Base-by-base conservation (phyloP, 2,888 invertebrate species). In the Ormyrus rosae region DNA sequence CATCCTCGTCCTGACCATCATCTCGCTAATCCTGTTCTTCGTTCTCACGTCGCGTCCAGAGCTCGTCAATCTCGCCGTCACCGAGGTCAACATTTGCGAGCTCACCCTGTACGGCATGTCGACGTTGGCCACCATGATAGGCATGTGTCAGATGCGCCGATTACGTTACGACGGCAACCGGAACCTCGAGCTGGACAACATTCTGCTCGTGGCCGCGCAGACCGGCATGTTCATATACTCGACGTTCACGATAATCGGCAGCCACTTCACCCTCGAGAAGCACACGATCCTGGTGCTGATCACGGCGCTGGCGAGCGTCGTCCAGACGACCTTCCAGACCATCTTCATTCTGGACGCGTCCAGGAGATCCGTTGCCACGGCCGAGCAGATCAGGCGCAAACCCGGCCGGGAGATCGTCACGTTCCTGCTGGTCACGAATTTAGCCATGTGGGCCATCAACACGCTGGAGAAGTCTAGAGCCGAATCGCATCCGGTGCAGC, bases 361-460 rank as follows among this genome's bases (percentile, higher is more conserved):
- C 84, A 94, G 97, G 84, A 93, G 98, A 78, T 94, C 95, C 53
- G 96, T 96, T 0, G 94, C 95, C 63, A 96, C 95, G 5, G 93
- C 95, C 0, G 95, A 96, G 81, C 97, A 97, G 90, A 94, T 96
- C 76, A 92, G 95, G 70, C 94, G 95, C 86, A 98, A 98, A 88
- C 98, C 98, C 0, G 98, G 98, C 8, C 92, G 98, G 10, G 97
- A 98, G 91, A 96, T 98, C 81, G 96, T 98, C 3, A 98, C 98
- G 0, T 98, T 98, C 88, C 93, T 98, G 76, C 91, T 97, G 82
- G 96, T 97, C 45, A 96, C 96, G 0, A 98, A 98, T 91, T 91
- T 98, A 86, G 97, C 97, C 34, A 96, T 97, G 96, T 97, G 97
- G 97, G 96, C 97, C 8, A 96, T 98, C 83, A 97, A 97, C 88